Evolutionary conservation across 2,113 vertebrate genomes (phyloP).

Genomic region (western clawed frog (Xenopus tropicalis)): DNA sequence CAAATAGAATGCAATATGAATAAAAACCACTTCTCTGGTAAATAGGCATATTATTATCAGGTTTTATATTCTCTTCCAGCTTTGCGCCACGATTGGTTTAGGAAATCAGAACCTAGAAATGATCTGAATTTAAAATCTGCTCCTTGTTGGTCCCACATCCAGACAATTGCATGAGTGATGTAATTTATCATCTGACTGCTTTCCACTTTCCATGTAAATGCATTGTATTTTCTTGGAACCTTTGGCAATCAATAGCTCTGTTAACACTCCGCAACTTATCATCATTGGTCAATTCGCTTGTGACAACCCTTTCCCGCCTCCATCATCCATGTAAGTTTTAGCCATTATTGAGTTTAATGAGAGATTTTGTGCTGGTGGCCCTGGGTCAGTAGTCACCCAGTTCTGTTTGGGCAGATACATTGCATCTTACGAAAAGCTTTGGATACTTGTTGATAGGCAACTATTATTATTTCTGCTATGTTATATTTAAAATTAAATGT

Average conservation of each 20-base stretch:
- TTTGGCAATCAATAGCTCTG: slow-evolving; percentile 28
- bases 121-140: slow-evolving; percentile 6
- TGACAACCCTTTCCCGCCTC: slow-evolving; percentile 27
- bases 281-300: slow-evolving; percentile 37
- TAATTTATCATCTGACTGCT: slow-evolving; percentile 42
- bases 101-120: slow-evolving; percentile 11
- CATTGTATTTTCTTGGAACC: slow-evolving; percentile 29
- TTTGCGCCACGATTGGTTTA: slow-evolving; percentile 31
- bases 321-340: slow-evolving; percentile 25
- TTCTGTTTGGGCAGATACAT: not conserved
- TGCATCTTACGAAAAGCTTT: not conserved
- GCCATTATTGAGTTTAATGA: slow-evolving; percentile 6
- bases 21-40: slow-evolving; percentile 23
- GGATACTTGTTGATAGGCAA: no score
- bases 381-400: not conserved
- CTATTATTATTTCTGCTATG: no score
- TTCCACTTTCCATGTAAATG: slow-evolving; percentile 45
- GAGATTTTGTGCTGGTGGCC: not conserved
- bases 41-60: slow-evolving; percentile 16
- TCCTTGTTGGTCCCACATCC: slow-evolving; percentile 13
- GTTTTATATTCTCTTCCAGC: slow-evolving; percentile 15
- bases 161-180: slow-evolving; percentile 22
- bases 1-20: slow-evolving; percentile 28
- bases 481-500: no score
- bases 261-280: slow-evolving; percentile 35